Conservation (phyloP, 2,888 invertebrate species). For the Netelia fuscicornis region DNA sequence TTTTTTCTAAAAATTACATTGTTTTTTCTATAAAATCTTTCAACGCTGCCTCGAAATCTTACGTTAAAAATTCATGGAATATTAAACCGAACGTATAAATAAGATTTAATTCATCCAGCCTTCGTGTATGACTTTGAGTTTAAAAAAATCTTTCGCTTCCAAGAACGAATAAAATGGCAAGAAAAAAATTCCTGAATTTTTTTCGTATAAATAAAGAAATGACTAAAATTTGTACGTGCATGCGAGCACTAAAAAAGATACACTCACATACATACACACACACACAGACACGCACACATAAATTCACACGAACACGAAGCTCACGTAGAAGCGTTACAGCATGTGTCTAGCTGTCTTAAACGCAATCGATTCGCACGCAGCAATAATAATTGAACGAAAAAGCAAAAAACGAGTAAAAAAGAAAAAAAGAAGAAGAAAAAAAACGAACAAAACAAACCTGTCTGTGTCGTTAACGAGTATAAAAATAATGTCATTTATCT, state of each 20-base stretch:
- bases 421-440: slow-evolving; percentile 9
- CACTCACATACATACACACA: no score
- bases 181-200: no score
- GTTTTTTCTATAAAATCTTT: no score
- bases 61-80: no score
- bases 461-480: slow-evolving; percentile 60
- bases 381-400: not conserved
- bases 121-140: not conserved
- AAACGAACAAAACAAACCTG: slow-evolving; percentile 31
- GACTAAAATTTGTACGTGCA: slow-evolving; percentile 32
- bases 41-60: no score
- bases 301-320: not conserved
- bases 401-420: slow-evolving; percentile 44
- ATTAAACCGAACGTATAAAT: no score
- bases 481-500: slow-evolving; percentile 75
- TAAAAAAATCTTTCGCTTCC: not conserved
- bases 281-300: not conserved
- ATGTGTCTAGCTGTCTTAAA: slow-evolving; percentile 39
- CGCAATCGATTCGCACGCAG: slow-evolving; percentile 35
- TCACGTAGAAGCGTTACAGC: slow-evolving; percentile 1
- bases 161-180: not conserved
- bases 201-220: not conserved
- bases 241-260: not conserved
- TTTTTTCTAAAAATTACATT: no score
- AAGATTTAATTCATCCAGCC: not conserved